Evolutionary conservation across 1,140 invertebrate species (phyloP), one percentile per base, ranked within the genome.

Genomic region (Platyscapa corneri): DNA sequence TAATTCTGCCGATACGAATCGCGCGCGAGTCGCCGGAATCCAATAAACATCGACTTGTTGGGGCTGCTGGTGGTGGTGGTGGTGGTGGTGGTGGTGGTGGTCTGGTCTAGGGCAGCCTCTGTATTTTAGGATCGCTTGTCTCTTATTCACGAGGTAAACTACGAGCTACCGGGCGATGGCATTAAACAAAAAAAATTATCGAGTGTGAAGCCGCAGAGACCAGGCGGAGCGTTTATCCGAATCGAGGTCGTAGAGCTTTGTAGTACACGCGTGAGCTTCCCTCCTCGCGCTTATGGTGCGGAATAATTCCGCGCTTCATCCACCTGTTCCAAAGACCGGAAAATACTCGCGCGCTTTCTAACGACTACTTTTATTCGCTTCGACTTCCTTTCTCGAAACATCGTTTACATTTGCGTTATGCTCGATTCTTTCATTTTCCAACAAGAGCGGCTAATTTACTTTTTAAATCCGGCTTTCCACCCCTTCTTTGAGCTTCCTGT

Each of bases 181-280:
- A 82, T 82, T 74, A 74, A 82, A 82, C 49, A 82, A 74, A 67
- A 42, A 82, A 82, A 82, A 74, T 74, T 74, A 67, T 82, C 70
- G 70, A 32, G 65, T 53, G 2, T 20, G 39, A 32, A 42, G 37
- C 34, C 53, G 32, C 65, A 27, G 79, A 53, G 65, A 12, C 23
- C n/a, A 74, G 34, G 67, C 42, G 16, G 67, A 70, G 6, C 16
- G 37, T 74, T 74, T 74, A 74, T 53, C 64, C 39, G 65, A 53
- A 81, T 81, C 79, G 79, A 81, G 79, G 65, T 81, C 64, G 65
- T 34, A 42, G 37, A 74, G 37, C 70, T 74, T 70, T 42, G 70
- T n/a, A 74, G 37, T n/a, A 18, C 14, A 74, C 65, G 39, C 30
- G 70, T 74, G 70, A 74, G 70, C 1, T 42, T 39, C n/a, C 30